Evolutionary conservation across 2,797 vertebrate genomes (phyloP), one percentile per base, ranked within the genome.

Genomic region (Amblyraja radiata): DNA sequence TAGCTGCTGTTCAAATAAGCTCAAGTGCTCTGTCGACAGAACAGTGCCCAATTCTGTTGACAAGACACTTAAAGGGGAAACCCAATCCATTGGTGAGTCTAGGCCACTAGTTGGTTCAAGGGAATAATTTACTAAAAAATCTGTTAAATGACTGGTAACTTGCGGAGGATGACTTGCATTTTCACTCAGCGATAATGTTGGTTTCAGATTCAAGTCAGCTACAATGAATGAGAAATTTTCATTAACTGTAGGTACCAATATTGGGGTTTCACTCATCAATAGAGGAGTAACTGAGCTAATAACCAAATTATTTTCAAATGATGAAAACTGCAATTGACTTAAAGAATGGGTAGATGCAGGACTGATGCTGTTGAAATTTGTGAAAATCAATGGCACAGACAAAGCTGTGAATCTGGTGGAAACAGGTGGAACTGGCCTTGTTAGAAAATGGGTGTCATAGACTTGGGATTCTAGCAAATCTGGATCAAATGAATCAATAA

Each of bases 391-490:
- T 74, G 39, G 23, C 36, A 76, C 36, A 76, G 71, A n/a, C 71
- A 36, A 92, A 92, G 39, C 11, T 76, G 39, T 14, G 25, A 92
- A 54, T 92, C 10, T 28, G 54, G 90, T 28, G 13, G 90, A 54
- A 54, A 92, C 23, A 2, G 71, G 14, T 74, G 39, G 32, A 74
- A 97, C 93, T 0, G 97, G 97, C n/a, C 97, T 96, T 16, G 96
- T 94, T 0, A 97, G 97, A 94, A 98, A 98, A 94, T 95, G 94
- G 0, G 97, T 97, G 95, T 98, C 96, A 80, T 98, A 98, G 23
- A 88, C 95, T 94, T 97, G 96, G 14, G 95, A 96, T 65, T 94
- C 93, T 25, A 96, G 96, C 74, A 98, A 97, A 93, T 98, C 97
- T 28, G 96, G 93, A 21, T 98, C 97, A 2, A 97, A 97, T 16